A percentile compares a stretch with the other conserved stretches of the same genome.
Evolutionary conservation across 2,113 vertebrate species (phyloP).

Genomic region (Cranoglanis bouderius): DNA sequence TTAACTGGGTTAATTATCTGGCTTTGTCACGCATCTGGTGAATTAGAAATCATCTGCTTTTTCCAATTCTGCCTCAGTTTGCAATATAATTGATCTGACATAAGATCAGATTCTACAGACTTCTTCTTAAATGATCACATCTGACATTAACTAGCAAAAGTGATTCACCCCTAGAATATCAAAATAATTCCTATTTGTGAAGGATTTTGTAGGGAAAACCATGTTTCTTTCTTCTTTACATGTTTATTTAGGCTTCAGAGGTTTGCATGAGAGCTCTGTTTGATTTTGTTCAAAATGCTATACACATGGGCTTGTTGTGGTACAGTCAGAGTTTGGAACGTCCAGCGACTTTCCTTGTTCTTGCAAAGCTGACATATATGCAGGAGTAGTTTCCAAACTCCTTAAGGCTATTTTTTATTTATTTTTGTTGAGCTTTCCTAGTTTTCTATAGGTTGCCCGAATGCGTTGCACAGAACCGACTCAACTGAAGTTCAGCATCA

Average conservation of each 20-base stretch:
- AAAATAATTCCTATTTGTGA: slow-evolving; percentile 12
- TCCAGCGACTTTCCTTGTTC: slow-evolving; percentile 5
- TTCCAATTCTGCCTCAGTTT: slow-evolving; percentile 4
- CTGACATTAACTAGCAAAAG: background rate
- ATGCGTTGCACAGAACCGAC: background rate
- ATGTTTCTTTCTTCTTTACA: background rate
- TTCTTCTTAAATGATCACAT: background rate
- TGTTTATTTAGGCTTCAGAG: slow-evolving; percentile 51
- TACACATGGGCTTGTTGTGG: slow-evolving; percentile 59
- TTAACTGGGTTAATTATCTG: slow-evolving; percentile 34
- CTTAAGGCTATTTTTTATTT: background rate
- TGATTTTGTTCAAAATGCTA: slow-evolving; percentile 56
- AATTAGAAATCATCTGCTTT: slow-evolving; percentile 20
- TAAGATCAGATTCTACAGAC: background rate
- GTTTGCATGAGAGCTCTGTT: slow-evolving; percentile 55
- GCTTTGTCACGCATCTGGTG: slow-evolving; percentile 15
- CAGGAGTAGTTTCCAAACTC: background rate
- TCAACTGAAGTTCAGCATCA: background rate
- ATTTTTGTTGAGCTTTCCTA: background rate
- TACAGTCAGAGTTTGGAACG: slow-evolving; percentile 54
- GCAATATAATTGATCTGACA: slow-evolving; percentile 15
- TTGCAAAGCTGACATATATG: background rate
- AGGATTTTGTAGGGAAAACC: background rate
- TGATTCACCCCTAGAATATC: background rate
- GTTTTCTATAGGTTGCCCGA: background rate